Evolutionary conservation across 2,113 vertebrate genomes (phyloP).

Genomic region (human (Homo sapiens)): GRCh38 chr4:185528501-185529000

Average conservation of each 20-base stretch:
- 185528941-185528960: neutral
- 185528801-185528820: neutral
- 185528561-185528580: neutral
- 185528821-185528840: neutral
- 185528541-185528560: neutral
- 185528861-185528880: neutral
- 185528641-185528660: neutral
- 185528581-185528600: neutral
- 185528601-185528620: neutral
- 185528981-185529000: neutral
- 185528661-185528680: neutral
- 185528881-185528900: neutral
- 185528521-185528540: neutral
- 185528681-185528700: neutral
- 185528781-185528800: neutral
- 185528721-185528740: neutral
- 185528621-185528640: too few relatives aligned
- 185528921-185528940: neutral
- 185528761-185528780: neutral
- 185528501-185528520: neutral
- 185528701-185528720: neutral
- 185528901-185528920: neutral
- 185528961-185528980: neutral
- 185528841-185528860: neutral
- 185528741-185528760: neutral